Base-by-base conservation (phyloP, 2,888 invertebrate genomes). In the Silvanus unidentatus region DNA sequence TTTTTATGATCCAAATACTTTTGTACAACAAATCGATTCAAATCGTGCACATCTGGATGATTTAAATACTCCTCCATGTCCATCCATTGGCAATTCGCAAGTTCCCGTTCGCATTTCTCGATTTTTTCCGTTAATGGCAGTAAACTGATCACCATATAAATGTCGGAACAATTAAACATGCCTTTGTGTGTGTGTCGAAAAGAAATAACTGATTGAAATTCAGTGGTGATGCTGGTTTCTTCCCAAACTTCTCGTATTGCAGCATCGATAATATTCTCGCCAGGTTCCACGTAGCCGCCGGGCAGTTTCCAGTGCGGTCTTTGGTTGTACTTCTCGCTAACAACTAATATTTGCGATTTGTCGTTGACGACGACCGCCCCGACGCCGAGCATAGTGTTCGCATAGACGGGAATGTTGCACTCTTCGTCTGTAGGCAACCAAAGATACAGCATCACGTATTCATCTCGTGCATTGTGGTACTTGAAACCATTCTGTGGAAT, bases 231-330 rank as follows among this genome's bases (percentile, higher is more conserved):
- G 39, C 89, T 88, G 0, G 96, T 96, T 74, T 96, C 96, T 74
- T 96, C 96, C 42, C 78, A 74, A 0, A 95, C 88, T 74, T 96
- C 96, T 52, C 96, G 78, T 42, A 83, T 77, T 0, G 85, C 91
- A 10, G 93, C 91, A 58, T 84, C 84, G 46, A 80, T 76, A 34
- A 96, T 75, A 63, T 90, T 82, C 76, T 96, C 95, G 44, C 84
- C 84, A 72, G 84, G 85, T 68, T 94, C 88, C 12, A 90, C 88
- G 72, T 88, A 88, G 40, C 95, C 95, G 42, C 96, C 95, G 11
- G 96, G 95, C 5, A 95, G 73, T 73, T 95, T 95, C 92, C 92
- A 95, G 62, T 81, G 79, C 2, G 78, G 73, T 37, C 66, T 62
- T 12, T 74, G 66, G 45, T 74, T 71, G 61, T 79, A 79, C 61